Conservation (phyloP, 2,888 invertebrate species). For the Microplitis manilae region DNA sequence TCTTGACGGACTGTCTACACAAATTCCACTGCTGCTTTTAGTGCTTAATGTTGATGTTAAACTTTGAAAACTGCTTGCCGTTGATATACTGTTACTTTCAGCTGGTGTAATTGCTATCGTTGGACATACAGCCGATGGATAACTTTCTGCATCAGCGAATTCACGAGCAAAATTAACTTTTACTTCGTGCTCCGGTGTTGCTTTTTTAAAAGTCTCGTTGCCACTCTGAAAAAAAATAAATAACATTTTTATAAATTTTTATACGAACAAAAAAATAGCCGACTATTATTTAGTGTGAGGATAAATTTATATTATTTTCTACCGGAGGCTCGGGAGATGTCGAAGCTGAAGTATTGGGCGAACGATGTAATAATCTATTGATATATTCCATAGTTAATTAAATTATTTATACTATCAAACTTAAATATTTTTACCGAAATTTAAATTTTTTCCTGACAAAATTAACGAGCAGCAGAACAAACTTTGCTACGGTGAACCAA, state of each 20-base stretch:
- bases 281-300: not conserved
- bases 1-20: conserved; percentile 52
- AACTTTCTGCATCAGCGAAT: conserved; percentile 57
- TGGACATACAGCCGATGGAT: conserved; percentile 16
- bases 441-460: not conserved
- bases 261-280: not conserved
- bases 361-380: conserved; percentile 59
- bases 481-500: conserved; percentile 19
- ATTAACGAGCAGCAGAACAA: not conserved
- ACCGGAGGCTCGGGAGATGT: conserved; percentile 53
- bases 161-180: conserved; percentile 65
- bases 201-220: conserved; percentile 48
- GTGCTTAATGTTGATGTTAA: conserved; percentile 59
- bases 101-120: conserved; percentile 4
- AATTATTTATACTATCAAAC: not conserved
- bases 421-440: not conserved
- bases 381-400: conserved; percentile 58
- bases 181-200: conserved; percentile 59
- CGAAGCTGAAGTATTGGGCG: conserved; percentile 44
- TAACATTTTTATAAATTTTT: conserved; percentile 8
- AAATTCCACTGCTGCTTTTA: conserved; percentile 61
- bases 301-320: conserved; percentile 34
- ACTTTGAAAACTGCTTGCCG: conserved; percentile 66
- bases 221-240: conserved; percentile 43
- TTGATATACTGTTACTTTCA: conserved; percentile 58